phyloP scores from a whole-genome alignment of 2,113 vertebrate genomes.

The Irena cyanogastra region DNA sequence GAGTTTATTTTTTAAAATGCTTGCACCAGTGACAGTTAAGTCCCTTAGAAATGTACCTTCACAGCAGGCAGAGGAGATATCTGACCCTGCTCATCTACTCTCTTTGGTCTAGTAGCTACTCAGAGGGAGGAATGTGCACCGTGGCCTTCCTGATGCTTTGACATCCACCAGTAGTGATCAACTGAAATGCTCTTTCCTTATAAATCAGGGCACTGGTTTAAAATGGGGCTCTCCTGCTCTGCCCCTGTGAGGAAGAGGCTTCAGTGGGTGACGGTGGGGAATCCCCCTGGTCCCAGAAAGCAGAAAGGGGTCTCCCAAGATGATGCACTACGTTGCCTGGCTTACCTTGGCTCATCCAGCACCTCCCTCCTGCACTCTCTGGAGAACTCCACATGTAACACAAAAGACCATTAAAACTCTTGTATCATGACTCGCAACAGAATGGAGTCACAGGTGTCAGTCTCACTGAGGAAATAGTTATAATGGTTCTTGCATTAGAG shows the following conservation, averaged over 20 bases:
- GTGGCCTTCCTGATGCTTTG: neutral
- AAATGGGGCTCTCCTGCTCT: neutral
- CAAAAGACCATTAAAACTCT: neutral
- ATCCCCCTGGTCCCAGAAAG: neutral
- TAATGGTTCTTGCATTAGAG: neutral
- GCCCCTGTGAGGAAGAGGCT: neutral
- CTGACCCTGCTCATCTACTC: neutral
- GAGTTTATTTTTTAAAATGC: neutral
- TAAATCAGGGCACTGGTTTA: neutral
- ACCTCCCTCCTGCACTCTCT: neutral
- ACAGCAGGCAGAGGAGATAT: neutral
- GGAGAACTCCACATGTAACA: neutral
- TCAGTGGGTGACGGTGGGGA: neutral
- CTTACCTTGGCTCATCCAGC: neutral
- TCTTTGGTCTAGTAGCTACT: neutral
- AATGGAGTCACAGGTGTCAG: slow-evolving; percentile 23
- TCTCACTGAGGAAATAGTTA: slow-evolving; percentile 29
- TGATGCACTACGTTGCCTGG: neutral
- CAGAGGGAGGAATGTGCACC: neutral
- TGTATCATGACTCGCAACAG: neutral
- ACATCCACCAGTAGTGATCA: neutral
- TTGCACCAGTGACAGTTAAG: neutral
- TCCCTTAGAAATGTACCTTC: neutral
- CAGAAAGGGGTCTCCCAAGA: neutral
- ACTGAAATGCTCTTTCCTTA: neutral